These are phyloP conservation scores for Rhinolophus ferrumequinum DNA, from an alignment of 2,113 vertebrate species.

Conservation along the genomic window DNA sequence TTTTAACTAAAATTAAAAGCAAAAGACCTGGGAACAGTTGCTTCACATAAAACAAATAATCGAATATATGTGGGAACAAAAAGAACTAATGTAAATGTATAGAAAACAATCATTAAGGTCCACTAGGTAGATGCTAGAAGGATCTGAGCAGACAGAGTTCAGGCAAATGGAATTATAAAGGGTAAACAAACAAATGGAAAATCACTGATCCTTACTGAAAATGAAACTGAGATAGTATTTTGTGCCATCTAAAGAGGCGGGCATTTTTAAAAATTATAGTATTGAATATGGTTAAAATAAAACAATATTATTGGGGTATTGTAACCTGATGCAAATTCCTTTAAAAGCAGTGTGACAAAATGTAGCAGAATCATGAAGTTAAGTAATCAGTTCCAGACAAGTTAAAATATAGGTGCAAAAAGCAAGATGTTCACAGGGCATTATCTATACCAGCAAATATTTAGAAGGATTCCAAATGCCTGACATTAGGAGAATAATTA, in stretches of 20 bases:
- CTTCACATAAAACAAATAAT: neutral
- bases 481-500: neutral
- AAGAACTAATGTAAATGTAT: neutral
- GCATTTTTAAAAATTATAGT: neutral
- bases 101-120: neutral
- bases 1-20: neutral
- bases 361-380: neutral
- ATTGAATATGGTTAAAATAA: neutral
- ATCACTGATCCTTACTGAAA: neutral
- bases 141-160: neutral
- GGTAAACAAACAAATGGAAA: neutral
- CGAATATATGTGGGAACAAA: neutral
- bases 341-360: slow-evolving; percentile 34
- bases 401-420: neutral
- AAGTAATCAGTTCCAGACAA: neutral
- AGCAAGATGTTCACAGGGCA: neutral
- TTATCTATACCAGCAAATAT: neutral
- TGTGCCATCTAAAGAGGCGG: neutral
- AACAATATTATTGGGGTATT: neutral
- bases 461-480: neutral
- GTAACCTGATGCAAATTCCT: neutral
- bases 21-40: neutral
- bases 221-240: neutral
- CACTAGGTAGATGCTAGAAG: neutral
- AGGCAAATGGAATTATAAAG: neutral